Percentiles rank a stretch among this genome's conserved stretches.
phyloP scores from a whole-genome alignment of 2,113 vertebrate species.

The Daubentonia madagascariensis region DNA sequence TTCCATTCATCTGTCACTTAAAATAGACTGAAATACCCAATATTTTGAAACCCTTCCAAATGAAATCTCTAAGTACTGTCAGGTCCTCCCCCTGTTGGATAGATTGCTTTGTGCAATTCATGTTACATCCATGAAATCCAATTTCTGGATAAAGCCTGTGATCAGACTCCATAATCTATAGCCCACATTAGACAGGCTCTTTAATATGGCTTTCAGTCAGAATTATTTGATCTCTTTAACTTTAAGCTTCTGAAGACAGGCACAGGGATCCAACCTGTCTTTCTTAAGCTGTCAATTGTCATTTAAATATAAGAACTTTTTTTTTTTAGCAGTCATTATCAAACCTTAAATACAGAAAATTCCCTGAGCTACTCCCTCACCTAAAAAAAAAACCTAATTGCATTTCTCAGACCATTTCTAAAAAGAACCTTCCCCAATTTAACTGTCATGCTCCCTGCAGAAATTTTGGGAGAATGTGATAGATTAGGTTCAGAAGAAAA shows the following conservation, averaged over 20 bases:
- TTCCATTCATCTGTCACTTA: constrained; percentile 26
- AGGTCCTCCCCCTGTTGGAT: constrained; percentile 30
- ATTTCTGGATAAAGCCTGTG: constrained; percentile 24
- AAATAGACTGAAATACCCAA: constrained; percentile 37
- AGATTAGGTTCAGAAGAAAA: constrained; percentile 6
- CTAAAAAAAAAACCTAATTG: neutral
- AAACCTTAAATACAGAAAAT: constrained; percentile 41
- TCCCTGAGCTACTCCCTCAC: neutral
- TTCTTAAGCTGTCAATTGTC: constrained; percentile 56
- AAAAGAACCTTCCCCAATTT: neutral
- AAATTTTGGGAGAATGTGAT: neutral
- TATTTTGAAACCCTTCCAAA: constrained; percentile 25
- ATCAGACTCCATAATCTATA: constrained; percentile 42
- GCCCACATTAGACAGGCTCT: neutral
- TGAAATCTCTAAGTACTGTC: neutral
- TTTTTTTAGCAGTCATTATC: constrained; percentile 53
- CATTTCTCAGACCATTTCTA: neutral
- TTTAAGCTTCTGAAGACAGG: constrained; percentile 47
- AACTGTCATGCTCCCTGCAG: neutral
- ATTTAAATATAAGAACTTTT: constrained; percentile 36
- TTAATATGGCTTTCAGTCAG: constrained; percentile 10
- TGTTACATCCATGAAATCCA: constrained; percentile 39
- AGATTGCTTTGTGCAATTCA: constrained; percentile 53
- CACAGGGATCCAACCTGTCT: neutral
- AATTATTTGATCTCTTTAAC: constrained; percentile 55